A percentile compares a stretch with the other conserved stretches of the same genome.
Conservation (phyloP, 2,113 vertebrate genomes). For the Oceanites oceanicus region DNA sequence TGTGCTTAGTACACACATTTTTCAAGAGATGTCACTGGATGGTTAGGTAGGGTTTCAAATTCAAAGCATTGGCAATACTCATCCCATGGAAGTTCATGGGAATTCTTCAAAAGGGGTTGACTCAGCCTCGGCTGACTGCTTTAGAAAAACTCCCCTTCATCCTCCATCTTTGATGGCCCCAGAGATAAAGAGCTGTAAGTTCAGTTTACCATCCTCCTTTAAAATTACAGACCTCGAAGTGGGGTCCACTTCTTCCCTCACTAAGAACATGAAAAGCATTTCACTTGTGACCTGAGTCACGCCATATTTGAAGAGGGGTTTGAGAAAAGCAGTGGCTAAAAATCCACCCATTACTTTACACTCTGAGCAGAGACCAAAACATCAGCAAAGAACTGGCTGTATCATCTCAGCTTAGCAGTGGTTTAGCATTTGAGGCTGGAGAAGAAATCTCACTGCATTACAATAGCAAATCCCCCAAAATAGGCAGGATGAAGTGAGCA, state of each 20-base stretch:
- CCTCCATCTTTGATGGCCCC: not conserved
- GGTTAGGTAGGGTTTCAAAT: constrained; percentile 48
- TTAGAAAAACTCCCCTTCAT: constrained; percentile 37
- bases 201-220: not conserved
- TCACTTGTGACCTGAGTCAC: not conserved
- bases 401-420: not conserved
- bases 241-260: not conserved
- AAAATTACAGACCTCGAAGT: not conserved
- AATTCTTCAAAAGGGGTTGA: constrained; percentile 9
- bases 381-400: not conserved
- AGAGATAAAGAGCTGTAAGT: constrained; percentile 10
- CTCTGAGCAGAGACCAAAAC: not conserved
- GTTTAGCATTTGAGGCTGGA: not conserved
- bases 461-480: not conserved
- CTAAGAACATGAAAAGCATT: not conserved
- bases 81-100: constrained; percentile 17
- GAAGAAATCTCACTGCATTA: not conserved
- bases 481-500: not conserved
- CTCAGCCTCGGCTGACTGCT: constrained; percentile 7
- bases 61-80: not conserved
- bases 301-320: not conserved
- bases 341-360: not conserved
- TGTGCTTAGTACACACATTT: constrained; percentile 35
- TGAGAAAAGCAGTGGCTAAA: not conserved
- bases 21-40: constrained; percentile 37